Evolutionary conservation across 1,140 invertebrate genomes (phyloP), one percentile per base, ranked within the genome.

Genomic region (Brachionus rubens): DNA sequence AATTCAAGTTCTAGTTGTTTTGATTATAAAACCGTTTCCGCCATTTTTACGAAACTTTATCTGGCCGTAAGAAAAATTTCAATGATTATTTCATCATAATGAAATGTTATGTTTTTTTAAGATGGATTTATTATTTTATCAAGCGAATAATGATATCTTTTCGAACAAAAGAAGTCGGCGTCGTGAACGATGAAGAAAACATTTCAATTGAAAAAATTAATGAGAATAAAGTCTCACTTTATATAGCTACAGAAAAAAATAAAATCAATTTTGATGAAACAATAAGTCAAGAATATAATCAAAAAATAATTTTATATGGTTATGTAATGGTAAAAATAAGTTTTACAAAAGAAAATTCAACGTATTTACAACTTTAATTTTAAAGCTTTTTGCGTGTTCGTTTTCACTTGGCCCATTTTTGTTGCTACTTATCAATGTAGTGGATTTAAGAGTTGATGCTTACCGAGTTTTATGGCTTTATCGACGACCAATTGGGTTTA

Each of bases 1-100:
- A 26, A 90, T 92, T 78, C 91, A 93, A 81, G 81, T 93, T 76
- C 88, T 89, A 0, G 90, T 93, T 67, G 92, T 92, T 67, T 92
- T 93, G 91, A 88, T 91, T 1, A 78, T 79, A 3, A 86, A 85
- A 77, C 85, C 84, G 2, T 78, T 86, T 7, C 83, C 85, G 1
- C 85, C 84, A 77, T 79, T 86, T 43, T 68, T 82, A 33, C 80
- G 78, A 47, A 85, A 85, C 77, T 79, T 85, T 33, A 47, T 85
- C 21, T 59, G 82, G 5, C 84, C 85, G 85, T 86, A 80, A 84
- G 84, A 82, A 76, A 33, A 16, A 76, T 1, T 33, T 21, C 1
- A n/a, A 26, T 16, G 6, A 0, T 48, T 16, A 46, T 5, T 14
- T 19, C 9, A 6, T 14, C 0, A 26, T 30, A 70, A 10, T 28